A percentile compares a stretch with the other conserved stretches of the same genome.
These are phyloP conservation scores for Cydia amplana DNA, from an alignment of 1,140 invertebrate species.

Conservation along the genomic window DNA sequence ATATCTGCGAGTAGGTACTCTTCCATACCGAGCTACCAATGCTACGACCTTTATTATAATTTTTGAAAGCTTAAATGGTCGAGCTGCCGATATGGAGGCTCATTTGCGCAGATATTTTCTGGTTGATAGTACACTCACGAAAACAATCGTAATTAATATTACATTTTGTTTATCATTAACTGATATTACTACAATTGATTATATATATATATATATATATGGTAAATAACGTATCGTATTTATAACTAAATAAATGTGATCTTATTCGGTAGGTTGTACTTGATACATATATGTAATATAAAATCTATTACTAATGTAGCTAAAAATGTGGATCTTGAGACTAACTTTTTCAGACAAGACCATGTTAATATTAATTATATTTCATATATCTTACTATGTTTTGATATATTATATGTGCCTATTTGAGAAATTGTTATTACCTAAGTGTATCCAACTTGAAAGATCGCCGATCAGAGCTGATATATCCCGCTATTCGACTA, in stretches of 20 bases:
- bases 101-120: neutral
- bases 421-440: constrained; percentile 36
- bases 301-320: constrained; percentile 31
- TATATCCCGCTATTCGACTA: neutral
- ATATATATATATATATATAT: neutral
- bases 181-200: neutral
- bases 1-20: neutral
- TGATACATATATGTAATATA: constrained; percentile 23
- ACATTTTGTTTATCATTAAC: neutral
- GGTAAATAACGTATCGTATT: constrained; percentile 6
- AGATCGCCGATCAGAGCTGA: neutral
- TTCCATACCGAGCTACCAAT: neutral
- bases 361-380: constrained; percentile 15
- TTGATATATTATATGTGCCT: constrained; percentile 34
- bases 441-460: constrained; percentile 28
- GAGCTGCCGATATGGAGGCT: neutral
- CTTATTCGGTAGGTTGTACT: constrained; percentile 25
- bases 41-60: neutral
- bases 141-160: neutral
- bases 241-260: constrained; percentile 30
- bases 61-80: neutral
- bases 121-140: neutral
- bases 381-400: constrained; percentile 20
- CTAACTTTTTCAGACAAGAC: constrained; percentile 16
- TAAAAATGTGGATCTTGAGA: constrained; percentile 14